Evolutionary conservation across 1,140 invertebrate genomes (phyloP), one percentile per base, ranked within the genome.

Genomic region (Asbolus verrucosus): DNA sequence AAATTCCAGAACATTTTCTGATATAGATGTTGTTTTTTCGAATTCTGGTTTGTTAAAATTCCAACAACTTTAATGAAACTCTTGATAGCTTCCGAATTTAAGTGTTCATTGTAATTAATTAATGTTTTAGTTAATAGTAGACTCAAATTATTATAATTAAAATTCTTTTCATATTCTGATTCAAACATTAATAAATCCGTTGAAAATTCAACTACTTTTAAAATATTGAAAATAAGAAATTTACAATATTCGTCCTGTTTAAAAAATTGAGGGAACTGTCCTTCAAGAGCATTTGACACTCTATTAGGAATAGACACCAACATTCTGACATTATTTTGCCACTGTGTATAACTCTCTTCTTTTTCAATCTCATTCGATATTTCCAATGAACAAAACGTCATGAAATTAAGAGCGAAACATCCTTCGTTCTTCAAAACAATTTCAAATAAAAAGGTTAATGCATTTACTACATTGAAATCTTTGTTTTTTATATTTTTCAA

Each of bases 221-320:
- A 72, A 2, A 90, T 75, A 71, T 92, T 89, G 72, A 85, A 85
- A 11, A 85, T 79, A 0, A 92, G 73, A n/a, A 87, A 74, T 66
- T 85, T 85, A 0, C 85, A 81, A 78, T 86, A 92, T 13, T 83
- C 82, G n/a, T 85, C 81, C 0, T 83, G 79, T 0, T 82, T 78
- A 77, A 90, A 92, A n/a, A 84, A 82, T 30, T 85, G 80, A 0
- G 87, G 85, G 1, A 86, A 79, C 36, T 87, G 81, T 0, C 77
- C 80, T 38, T 87, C 76, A 5, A 89, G 68, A 70, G 83, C 85
- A 78, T 93, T 94, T 2, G 90, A 88, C 0, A 93, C 80, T 69
- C 87, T 80, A 72, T 83, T 87, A 0, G 91, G 91, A 43, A 93
- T 71, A 1, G 89, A 88, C 0, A 88, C 79, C 31, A 93, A 65